phyloP scores from a whole-genome alignment of 2,797 vertebrate genomes.

The Pampus argenteus region DNA sequence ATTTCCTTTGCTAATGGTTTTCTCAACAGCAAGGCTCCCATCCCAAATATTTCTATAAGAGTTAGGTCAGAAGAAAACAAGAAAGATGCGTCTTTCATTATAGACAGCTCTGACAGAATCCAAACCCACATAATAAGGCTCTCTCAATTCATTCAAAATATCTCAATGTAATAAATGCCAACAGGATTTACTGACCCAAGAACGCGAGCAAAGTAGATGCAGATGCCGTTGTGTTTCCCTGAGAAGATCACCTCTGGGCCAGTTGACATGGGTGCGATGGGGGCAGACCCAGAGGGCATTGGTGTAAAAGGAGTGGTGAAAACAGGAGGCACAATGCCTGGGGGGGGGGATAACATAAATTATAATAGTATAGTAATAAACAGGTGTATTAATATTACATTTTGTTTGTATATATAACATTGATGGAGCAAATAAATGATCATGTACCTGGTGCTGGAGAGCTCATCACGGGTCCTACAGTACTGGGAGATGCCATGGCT shows the following conservation, averaged over 20 bases:
- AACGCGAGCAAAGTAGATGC: conserved; percentile 95
- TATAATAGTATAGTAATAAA: background rate
- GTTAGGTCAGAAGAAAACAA: conserved; percentile 5
- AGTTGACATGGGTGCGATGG: conserved; percentile 85
- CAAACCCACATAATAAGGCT: background rate
- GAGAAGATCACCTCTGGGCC: conserved; percentile 97
- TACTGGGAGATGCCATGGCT: conserved; percentile 87
- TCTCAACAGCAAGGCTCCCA: conserved; percentile 93
- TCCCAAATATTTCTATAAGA: conserved; percentile 96
- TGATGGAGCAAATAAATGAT: too few species aligned
- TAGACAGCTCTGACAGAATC: background rate
- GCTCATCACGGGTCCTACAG: conserved; percentile 87
- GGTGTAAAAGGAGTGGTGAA: conserved; percentile 85
- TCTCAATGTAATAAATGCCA: background rate
- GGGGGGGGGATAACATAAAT: background rate
- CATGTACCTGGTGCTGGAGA: conserved; percentile 84
- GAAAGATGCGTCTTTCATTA: conserved; percentile 14
- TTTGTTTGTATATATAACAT: background rate
- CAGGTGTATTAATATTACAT: background rate
- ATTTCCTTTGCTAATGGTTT: conserved; percentile 89
- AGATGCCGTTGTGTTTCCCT: conserved; percentile 96
- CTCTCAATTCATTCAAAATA: background rate
- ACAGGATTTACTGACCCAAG: conserved; percentile 87
- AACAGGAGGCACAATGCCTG: conserved; percentile 83
- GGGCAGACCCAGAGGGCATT: conserved; percentile 71